Evolutionary conservation across 2,113 vertebrate genomes (phyloP), one percentile per base, ranked within the genome.

Genomic region (Dicentrarchus labrax): DNA sequence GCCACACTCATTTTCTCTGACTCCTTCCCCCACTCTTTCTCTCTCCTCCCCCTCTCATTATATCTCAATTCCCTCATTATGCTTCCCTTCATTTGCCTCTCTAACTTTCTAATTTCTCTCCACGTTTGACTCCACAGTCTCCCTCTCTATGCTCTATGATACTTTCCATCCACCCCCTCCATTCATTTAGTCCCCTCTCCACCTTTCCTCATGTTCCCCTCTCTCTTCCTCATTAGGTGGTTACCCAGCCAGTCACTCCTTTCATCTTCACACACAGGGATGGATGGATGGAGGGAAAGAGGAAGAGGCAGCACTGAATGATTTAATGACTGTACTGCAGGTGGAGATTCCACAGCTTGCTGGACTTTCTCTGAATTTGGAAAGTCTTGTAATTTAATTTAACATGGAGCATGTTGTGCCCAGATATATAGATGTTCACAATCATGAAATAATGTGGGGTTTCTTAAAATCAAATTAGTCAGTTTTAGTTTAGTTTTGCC

Each of bases 11-110:
- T 83, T 74, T 71, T 81, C 75, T 76, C 38, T 1, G 7, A n/a
- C 17, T 60, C 30, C n/a, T 65, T 41, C 59, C 47, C 67, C 65
- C 11, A 7, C 72, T 48, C 45, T 22, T 50, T 24, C n/a, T 39
- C 50, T 19, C 15, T 59, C 65, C 76, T 62, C 72, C 50, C 48
- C 6, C 15, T 50, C 76, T 82, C 48, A 67, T 78, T 77, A 83
- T 47, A 77, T 89, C 85, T 81, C 54, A 50, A 11, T 56, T 78
- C 69, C 72, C 71, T 85, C 72, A 68, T 79, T 76, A 79, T 60
- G 59, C 71, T 47, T 76, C 62, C 69, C 39, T 72, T 85, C 70
- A 82, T 84, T 78, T 76, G 50, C 60, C 73, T 64, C 65, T 65
- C 19, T 38, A 74, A 71, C 57, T 71, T 60, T 78, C 43, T 76